These are phyloP conservation scores for Menidia beryllina DNA, from an alignment of 2,113 vertebrate genomes.

Conservation along the genomic window DNA sequence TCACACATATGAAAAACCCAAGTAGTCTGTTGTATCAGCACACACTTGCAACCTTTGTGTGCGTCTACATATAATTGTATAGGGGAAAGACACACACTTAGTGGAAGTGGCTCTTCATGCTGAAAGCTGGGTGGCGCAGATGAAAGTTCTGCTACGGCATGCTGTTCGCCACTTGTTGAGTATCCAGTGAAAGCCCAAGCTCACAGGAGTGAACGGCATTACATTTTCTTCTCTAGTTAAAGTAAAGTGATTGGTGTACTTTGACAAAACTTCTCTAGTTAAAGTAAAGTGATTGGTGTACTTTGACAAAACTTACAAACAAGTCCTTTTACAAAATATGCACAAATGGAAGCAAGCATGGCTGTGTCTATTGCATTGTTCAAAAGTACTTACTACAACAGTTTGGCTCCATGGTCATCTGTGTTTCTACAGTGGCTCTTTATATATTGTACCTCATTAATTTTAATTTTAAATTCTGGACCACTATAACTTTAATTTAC, in stretches of 20 bases:
- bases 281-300: constrained; percentile 16
- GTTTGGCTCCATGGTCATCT: too few relatives aligned
- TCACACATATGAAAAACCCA: constrained; percentile 41
- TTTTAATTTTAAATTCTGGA: too few relatives aligned
- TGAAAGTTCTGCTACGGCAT: constrained; percentile 68
- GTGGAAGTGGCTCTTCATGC: constrained; percentile 78
- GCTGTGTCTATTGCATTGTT: too few relatives aligned
- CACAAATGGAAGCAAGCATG: background rate
- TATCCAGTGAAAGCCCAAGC: constrained; percentile 48
- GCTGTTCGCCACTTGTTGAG: constrained; percentile 71
- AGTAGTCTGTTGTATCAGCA: constrained; percentile 45
- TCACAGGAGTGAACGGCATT: constrained; percentile 24
- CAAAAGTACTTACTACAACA: too few relatives aligned
- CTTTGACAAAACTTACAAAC: background rate
- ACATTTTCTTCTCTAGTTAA: constrained; percentile 21
- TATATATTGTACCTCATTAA: too few relatives aligned
- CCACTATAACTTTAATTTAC: too few relatives aligned
- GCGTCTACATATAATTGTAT: constrained; percentile 72
- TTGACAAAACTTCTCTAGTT: constrained; percentile 15
- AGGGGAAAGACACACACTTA: constrained; percentile 77
- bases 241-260: constrained; percentile 11
- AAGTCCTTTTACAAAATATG: background rate
- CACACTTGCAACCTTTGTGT: constrained; percentile 45
- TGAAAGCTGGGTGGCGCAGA: constrained; percentile 76
- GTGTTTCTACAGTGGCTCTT: too few relatives aligned